Conservation (phyloP, 1,140 invertebrate species). For the Melanaphis sacchari region DNA sequence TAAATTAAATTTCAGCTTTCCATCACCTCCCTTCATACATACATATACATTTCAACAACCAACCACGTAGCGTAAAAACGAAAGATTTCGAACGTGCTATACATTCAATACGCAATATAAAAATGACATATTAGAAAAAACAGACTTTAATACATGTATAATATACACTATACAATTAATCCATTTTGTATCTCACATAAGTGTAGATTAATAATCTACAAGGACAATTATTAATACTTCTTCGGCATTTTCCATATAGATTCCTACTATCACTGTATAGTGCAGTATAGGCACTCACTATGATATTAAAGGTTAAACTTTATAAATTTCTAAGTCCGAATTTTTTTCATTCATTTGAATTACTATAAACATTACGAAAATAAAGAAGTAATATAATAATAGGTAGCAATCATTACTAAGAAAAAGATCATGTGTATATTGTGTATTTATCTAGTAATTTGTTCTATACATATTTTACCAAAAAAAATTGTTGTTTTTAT, state of each 20-base stretch:
- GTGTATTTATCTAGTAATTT: neutral
- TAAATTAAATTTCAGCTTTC: conserved; percentile 17
- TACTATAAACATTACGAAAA: neutral
- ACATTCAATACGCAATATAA: neutral
- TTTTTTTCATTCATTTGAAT: neutral
- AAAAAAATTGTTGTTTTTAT: neutral
- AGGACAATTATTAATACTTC: too few relatives aligned
- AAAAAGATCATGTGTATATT: neutral
- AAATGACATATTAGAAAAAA: neutral
- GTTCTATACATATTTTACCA: neutral
- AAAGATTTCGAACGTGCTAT: neutral
- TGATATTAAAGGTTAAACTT: too few relatives aligned
- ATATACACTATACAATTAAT: too few relatives aligned
- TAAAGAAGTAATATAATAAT: too few relatives aligned
- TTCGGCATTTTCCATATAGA: too few relatives aligned
- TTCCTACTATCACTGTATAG: too few relatives aligned
- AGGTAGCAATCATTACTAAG: neutral
- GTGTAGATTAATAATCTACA: too few relatives aligned
- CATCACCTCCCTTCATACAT: neutral
- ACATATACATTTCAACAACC: neutral
- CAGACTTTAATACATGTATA: neutral
- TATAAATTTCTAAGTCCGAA: neutral
- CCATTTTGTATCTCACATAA: too few relatives aligned
- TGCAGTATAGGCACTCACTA: too few relatives aligned
- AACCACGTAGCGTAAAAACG: neutral